A percentile compares a stretch with the other conserved stretches of the same genome.
phyloP scores from a whole-genome alignment of 2,113 vertebrate species.

The Pollachius pollachius region DNA sequence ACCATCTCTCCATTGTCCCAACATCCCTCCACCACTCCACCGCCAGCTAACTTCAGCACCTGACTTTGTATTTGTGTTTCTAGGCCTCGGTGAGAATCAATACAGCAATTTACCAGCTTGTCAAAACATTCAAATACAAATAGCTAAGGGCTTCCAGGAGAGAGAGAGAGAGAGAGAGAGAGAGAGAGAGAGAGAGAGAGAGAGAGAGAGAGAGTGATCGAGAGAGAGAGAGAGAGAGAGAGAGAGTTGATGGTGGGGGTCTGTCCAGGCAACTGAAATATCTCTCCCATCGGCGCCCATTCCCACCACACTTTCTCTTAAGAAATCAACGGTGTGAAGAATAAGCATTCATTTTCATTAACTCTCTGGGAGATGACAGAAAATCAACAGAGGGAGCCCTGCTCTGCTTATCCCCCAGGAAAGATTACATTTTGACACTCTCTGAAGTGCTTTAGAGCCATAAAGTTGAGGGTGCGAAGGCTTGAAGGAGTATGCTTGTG shows the following conservation, averaged over 20 bases:
- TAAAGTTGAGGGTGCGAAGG: conserved; percentile 1
- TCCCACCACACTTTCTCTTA: conserved; percentile 41
- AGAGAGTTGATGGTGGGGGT: background rate
- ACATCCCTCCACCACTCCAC: background rate
- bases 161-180: too few species aligned
- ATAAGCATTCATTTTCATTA: conserved; percentile 51
- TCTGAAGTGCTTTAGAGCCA: conserved; percentile 30
- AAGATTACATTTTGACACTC: conserved; percentile 47
- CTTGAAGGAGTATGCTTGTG: conserved; percentile 14
- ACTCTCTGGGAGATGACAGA: conserved; percentile 42
- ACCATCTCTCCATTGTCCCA: background rate
- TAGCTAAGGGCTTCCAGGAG: conserved; percentile 10
- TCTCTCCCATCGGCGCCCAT: conserved; percentile 27
- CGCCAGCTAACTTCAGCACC: background rate
- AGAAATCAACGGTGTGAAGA: conserved; percentile 36
- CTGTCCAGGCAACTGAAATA: conserved; percentile 19
- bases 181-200: too few species aligned
- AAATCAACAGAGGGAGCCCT: conserved; percentile 43
- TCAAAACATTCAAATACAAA: conserved; percentile 60
- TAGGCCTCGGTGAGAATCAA: conserved; percentile 40
- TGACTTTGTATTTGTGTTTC: conserved; percentile 35
- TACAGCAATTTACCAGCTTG: conserved; percentile 55
- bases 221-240: conserved; percentile 1
- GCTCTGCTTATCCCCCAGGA: conserved; percentile 37
- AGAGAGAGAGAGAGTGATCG: too few species aligned